Evolutionary conservation across 2,797 vertebrate genomes (phyloP).

Genomic region (Poliocrania exsul): DNA sequence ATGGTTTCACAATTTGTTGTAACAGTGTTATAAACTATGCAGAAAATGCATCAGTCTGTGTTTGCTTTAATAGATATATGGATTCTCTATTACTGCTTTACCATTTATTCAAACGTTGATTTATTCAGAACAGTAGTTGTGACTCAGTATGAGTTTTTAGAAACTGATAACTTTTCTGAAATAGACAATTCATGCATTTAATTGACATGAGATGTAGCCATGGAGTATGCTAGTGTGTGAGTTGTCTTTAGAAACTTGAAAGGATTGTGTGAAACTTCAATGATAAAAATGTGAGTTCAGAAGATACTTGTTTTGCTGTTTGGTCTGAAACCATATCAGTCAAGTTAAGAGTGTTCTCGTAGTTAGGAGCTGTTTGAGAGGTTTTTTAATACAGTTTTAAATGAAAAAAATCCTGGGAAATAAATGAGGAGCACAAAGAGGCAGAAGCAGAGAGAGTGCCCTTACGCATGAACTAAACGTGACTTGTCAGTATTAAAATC

Average conservation of each 20-base stretch:
- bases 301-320: not conserved
- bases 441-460: not conserved
- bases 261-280: not conserved
- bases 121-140: not conserved
- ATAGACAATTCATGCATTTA: not conserved
- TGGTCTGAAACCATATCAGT: not conserved
- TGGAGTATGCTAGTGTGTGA: not conserved
- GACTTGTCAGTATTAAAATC: not conserved
- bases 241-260: not conserved
- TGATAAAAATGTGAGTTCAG: not conserved
- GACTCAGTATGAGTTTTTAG: not conserved
- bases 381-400: not conserved
- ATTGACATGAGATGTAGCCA: not conserved
- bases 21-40: not conserved
- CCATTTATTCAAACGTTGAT: not conserved
- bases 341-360: not conserved
- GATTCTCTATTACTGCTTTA: not conserved
- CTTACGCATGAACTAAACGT: not conserved
- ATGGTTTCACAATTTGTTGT: not conserved
- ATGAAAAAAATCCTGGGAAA: not conserved
- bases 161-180: not conserved
- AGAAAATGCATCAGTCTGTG: accelerated
- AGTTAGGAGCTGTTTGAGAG: not conserved
- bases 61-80: not conserved
- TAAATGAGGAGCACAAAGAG: not conserved